A percentile compares a stretch with the other conserved stretches of the same genome.
Conservation (phyloP, 2,888 invertebrate genomes). For the Hirudinaria manillensis region DNA sequence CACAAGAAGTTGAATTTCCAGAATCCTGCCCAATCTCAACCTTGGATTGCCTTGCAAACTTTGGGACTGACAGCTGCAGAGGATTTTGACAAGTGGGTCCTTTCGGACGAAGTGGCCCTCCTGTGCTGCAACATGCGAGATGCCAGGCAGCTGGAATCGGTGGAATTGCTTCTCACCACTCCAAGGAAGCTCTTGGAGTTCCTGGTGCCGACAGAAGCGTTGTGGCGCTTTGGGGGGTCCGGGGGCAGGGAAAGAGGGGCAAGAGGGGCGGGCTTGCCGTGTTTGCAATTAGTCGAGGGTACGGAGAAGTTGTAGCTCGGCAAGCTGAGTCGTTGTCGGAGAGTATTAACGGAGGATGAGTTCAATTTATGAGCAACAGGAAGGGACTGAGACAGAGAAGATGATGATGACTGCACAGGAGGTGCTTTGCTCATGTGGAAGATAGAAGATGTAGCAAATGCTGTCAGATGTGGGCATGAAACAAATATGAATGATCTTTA, state of each 20-base stretch:
- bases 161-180: conserved; percentile 26
- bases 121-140: conserved; percentile 9
- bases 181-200: background rate
- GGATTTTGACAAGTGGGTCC: background rate
- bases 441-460: background rate
- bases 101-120: background rate
- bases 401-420: background rate
- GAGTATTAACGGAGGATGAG: conserved; percentile 21
- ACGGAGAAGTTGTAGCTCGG: conserved; percentile 10
- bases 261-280: background rate
- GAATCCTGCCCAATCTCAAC: background rate
- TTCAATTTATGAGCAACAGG: background rate
- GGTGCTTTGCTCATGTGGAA: conserved; percentile 11
- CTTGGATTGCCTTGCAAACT: background rate
- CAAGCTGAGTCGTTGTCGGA: conserved; percentile 21
- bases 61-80: background rate
- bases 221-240: conserved; percentile 21
- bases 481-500: background rate
- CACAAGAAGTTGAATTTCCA: background rate
- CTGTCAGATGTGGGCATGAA: background rate
- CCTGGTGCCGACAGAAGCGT: conserved; percentile 14
- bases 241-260: conserved; percentile 26
- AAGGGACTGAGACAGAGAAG: conserved; percentile 17
- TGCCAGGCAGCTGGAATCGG: conserved; percentile 23
- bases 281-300: too few species aligned